Conservation (phyloP, 1,140 invertebrate genomes). For the Pseudomyrmex gracilis region DNA sequence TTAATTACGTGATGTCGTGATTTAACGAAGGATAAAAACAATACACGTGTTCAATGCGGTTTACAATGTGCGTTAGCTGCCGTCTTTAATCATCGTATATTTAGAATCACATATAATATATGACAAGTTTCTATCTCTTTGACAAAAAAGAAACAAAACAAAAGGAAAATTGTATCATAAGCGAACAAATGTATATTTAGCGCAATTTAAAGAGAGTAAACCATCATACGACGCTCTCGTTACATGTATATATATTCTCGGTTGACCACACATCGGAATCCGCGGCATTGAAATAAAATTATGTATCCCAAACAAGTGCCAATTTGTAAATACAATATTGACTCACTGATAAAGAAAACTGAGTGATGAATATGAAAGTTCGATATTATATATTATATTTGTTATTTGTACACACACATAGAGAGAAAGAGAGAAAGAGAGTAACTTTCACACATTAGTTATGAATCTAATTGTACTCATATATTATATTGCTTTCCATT, state of each 20-base stretch:
- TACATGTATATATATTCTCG: slow-evolving; percentile 52
- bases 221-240: not conserved
- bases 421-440: no score
- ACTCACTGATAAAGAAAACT: slow-evolving; percentile 36
- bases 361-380: slow-evolving; percentile 43
- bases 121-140: slow-evolving; percentile 52
- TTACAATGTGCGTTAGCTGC: slow-evolving; percentile 45
- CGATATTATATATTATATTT: slow-evolving; percentile 44
- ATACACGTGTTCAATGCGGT: slow-evolving; percentile 48
- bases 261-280: slow-evolving; percentile 72
- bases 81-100: slow-evolving; percentile 67
- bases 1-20: slow-evolving; percentile 64
- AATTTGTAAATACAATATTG: slow-evolving; percentile 66
- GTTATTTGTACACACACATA: no score
- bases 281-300: slow-evolving; percentile 7
- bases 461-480: slow-evolving; percentile 28
- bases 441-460: not conserved
- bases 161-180: not conserved
- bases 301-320: slow-evolving; percentile 64
- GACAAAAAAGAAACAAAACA: slow-evolving; percentile 46
- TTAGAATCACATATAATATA: slow-evolving; percentile 63
- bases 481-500: slow-evolving; percentile 13
- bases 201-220: slow-evolving; percentile 24
- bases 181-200: not conserved
- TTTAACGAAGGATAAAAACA: slow-evolving; percentile 42